Percentiles rank a stretch among this genome's conserved stretches.
phyloP scores from a whole-genome alignment of 2,113 vertebrate genomes.

The Eudyptes chrysolophus region DNA sequence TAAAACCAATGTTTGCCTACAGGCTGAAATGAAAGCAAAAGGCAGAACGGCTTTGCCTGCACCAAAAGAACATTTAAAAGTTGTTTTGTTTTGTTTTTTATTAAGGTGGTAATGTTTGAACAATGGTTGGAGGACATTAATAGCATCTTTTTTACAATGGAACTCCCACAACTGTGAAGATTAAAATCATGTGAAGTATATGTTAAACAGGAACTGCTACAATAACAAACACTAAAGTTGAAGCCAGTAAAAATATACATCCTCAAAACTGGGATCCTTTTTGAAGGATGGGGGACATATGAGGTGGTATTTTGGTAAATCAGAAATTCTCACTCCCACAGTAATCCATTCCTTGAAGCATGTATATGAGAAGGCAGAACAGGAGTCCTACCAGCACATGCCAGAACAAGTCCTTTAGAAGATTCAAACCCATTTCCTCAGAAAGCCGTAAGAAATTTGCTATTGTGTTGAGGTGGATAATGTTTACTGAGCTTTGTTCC shows the following conservation, averaged over 20 bases:
- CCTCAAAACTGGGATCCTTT: background rate
- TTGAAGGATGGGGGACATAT: background rate
- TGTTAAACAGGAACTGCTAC: background rate
- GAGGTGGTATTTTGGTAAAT: background rate
- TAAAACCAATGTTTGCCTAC: conserved; percentile 5
- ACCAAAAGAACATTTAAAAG: background rate
- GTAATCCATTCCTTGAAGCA: background rate
- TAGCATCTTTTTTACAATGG: background rate
- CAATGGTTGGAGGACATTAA: background rate
- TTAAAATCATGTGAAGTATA: background rate
- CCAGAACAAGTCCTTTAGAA: background rate
- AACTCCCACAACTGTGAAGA: background rate
- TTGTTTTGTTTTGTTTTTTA: conserved; percentile 10
- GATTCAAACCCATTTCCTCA: background rate
- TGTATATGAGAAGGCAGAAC: background rate
- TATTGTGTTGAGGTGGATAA: background rate
- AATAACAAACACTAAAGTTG: background rate
- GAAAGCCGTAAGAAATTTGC: background rate
- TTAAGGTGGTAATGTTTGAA: background rate
- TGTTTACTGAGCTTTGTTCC: background rate
- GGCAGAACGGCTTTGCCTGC: background rate
- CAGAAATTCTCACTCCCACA: background rate
- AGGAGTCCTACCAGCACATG: background rate
- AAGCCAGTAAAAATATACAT: background rate
- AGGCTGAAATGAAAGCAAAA: conserved; percentile 34